Conservation (phyloP, 2,113 vertebrate genomes). For the Taxidea taxus region DNA sequence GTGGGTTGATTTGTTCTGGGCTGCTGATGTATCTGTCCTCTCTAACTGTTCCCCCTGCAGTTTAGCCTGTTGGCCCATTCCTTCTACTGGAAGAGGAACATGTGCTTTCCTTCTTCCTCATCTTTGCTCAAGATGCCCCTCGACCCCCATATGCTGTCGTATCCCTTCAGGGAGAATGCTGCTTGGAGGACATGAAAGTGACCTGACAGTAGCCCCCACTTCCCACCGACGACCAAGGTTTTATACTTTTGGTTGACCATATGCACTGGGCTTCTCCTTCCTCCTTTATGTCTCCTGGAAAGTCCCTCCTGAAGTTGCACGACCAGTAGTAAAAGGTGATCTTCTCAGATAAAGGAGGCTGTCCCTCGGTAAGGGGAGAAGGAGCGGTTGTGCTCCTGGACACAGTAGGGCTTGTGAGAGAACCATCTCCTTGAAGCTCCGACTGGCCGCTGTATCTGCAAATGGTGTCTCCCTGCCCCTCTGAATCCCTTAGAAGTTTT, state of each 20-base stretch:
- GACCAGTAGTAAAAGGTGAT: not conserved
- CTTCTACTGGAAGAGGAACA: not conserved
- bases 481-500: not conserved
- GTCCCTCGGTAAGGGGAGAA: not conserved
- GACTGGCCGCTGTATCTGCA: not conserved
- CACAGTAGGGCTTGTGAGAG: not conserved
- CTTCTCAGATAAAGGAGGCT: not conserved
- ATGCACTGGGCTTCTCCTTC: not conserved
- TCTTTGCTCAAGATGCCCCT: not conserved
- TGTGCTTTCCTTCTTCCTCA: not conserved
- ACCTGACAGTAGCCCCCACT: not conserved
- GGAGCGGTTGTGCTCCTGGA: not conserved
- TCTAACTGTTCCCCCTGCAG: not conserved
- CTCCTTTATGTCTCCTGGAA: not conserved
- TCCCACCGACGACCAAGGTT: not conserved
- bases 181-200: not conserved
- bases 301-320: not conserved
- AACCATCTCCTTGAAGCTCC: not conserved
- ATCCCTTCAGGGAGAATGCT: not conserved
- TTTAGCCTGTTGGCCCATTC: not conserved
- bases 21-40: not conserved
- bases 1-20: no score
- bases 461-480: not conserved
- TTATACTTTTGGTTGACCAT: not conserved
- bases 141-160: not conserved